These are phyloP conservation scores for Centrocercus urophasianus DNA, from an alignment of 2,113 vertebrate genomes.

Conservation along the genomic window DNA sequence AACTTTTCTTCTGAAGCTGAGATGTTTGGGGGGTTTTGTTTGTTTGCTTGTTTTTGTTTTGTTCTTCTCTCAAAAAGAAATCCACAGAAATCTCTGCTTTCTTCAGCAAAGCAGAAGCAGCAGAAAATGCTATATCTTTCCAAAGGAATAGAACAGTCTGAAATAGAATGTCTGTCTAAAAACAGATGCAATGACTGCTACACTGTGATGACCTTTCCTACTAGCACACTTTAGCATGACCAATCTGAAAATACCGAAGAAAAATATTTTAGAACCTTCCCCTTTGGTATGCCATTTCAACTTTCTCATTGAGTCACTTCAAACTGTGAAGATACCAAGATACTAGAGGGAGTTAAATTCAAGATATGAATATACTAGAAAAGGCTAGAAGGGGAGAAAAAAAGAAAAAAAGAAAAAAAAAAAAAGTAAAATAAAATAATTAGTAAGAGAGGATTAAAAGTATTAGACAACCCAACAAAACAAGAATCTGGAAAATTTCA, in stretches of 20 bases:
- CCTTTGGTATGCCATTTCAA: background rate
- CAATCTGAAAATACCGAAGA: background rate
- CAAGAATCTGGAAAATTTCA: background rate
- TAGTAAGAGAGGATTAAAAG: background rate
- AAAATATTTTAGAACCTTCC: background rate
- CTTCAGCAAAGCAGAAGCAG: background rate
- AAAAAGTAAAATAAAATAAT: background rate
- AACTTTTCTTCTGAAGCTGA: background rate
- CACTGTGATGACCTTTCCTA: background rate
- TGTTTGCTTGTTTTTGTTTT: background rate
- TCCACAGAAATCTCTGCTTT: background rate
- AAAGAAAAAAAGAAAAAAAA: too few species aligned
- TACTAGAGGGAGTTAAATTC: background rate
- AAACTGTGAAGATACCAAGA: background rate
- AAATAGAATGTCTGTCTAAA: background rate
- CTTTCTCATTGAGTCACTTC: background rate
- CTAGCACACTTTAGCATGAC: background rate
- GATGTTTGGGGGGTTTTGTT: background rate
- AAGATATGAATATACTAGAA: background rate
- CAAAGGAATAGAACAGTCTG: background rate
- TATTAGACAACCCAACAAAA: background rate
- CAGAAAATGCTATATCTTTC: background rate
- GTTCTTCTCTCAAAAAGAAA: background rate
- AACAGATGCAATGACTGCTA: background rate
- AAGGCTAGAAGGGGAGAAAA: rapidly evolving